Evolutionary conservation across 2,113 vertebrate genomes (phyloP).

Genomic region (Pionites leucogaster): DNA sequence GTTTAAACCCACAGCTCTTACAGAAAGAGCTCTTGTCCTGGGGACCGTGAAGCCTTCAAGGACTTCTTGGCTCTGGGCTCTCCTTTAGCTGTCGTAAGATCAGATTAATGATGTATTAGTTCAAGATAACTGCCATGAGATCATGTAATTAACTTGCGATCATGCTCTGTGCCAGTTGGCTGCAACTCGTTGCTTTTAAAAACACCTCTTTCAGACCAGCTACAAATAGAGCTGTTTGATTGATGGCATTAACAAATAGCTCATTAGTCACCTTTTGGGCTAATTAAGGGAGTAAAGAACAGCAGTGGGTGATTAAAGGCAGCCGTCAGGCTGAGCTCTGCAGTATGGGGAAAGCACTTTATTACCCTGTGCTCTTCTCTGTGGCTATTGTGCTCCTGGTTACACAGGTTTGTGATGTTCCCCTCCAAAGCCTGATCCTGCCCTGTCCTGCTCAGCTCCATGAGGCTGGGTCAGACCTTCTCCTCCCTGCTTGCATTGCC

Average conservation of each 20-base stretch:
- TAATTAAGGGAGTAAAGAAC: slow-evolving; percentile 32
- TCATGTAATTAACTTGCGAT: slow-evolving; percentile 28
- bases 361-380: neutral
- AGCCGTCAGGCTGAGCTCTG: neutral
- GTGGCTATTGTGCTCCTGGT: neutral
- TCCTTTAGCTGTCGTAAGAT: neutral
- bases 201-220: neutral
- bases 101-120: slow-evolving; percentile 58
- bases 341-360: neutral
- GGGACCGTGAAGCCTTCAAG: neutral
- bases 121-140: neutral
- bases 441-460: neutral
- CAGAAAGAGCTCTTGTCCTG: neutral
- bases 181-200: neutral
- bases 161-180: neutral
- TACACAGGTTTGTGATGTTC: neutral
- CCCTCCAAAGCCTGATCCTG: neutral
- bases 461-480: neutral
- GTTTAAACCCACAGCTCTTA: slow-evolving; percentile 6
- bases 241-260: slow-evolving; percentile 31
- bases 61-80: slow-evolving; percentile 21
- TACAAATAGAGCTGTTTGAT: slow-evolving; percentile 3
- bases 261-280: slow-evolving; percentile 36
- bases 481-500: rapidly evolving
- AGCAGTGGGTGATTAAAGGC: neutral